phyloP scores from a whole-genome alignment of 1,140 invertebrate genomes.

The Sarcophaga bullata region DNA sequence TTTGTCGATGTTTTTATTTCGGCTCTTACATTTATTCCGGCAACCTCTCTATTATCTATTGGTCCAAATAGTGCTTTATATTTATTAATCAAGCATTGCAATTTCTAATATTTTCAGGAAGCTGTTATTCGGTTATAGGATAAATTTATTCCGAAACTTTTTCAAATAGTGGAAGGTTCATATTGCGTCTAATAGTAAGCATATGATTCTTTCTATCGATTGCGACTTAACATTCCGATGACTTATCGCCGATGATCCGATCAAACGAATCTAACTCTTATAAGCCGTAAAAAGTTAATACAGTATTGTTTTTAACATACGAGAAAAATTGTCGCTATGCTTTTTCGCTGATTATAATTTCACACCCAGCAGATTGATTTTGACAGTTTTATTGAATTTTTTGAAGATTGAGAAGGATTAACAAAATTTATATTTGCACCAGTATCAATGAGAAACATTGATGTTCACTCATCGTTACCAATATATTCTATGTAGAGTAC shows the following conservation, averaged over 20 bases:
- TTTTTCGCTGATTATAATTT: too few relatives aligned
- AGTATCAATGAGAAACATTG: not conserved
- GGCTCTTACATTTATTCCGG: not conserved
- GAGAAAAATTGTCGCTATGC: too few relatives aligned
- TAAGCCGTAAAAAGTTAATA: too few relatives aligned
- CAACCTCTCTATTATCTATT: not conserved
- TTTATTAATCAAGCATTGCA: not conserved
- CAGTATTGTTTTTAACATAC: too few relatives aligned
- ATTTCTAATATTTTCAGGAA: too few relatives aligned
- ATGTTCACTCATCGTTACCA: not conserved
- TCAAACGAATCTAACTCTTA: not conserved
- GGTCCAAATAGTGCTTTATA: not conserved
- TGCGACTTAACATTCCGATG: not conserved
- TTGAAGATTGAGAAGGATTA: too few relatives aligned
- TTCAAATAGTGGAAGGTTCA: constrained; percentile 19
- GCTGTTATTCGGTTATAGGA: too few relatives aligned
- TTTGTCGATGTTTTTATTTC: not conserved
- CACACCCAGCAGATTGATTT: too few relatives aligned
- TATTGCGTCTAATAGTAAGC: not conserved
- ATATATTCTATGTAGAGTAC: not conserved
- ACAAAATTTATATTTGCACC: not conserved
- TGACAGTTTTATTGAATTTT: too few relatives aligned
- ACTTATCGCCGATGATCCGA: not conserved
- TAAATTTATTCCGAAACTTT: not conserved
- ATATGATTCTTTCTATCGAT: not conserved